Evolutionary conservation across 1,140 invertebrate genomes (phyloP).

Genomic region (Acromyrmex heyeri): DNA sequence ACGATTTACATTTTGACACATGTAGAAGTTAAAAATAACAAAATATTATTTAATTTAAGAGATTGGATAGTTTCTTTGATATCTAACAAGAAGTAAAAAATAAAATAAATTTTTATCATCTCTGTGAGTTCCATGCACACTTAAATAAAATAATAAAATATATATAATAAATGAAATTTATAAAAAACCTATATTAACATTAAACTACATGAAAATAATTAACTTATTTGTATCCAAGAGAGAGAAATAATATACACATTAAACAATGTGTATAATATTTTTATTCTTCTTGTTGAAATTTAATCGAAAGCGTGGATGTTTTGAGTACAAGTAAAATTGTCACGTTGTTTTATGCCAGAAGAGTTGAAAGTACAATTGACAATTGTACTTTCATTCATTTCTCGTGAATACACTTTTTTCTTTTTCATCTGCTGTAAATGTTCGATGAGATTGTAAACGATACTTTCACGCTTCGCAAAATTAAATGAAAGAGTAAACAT

Average conservation of each 20-base stretch:
- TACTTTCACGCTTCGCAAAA: neutral
- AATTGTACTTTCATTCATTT: conserved; percentile 26
- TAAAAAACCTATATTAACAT: neutral
- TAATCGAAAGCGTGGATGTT: neutral
- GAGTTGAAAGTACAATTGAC: conserved; percentile 4
- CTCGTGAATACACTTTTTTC: neutral
- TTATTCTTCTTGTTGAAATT: neutral
- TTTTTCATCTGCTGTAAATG: neutral
- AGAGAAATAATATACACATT: neutral
- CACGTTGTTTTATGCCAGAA: neutral
- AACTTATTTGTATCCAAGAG: neutral
- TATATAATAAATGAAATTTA: conserved; percentile 9
- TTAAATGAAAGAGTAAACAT: conserved; percentile 30
- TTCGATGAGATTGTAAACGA: neutral
- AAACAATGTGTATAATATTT: neutral
- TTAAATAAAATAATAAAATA: conserved; percentile 26
- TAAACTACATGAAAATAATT: neutral
- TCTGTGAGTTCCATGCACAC: neutral
- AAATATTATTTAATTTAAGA: no score
- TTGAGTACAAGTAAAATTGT: neutral
- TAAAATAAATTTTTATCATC: neutral
- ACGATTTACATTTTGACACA: no score
- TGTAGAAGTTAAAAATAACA: no score
- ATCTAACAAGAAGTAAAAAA: neutral
- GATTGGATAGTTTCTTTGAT: no score